Evolutionary conservation across 1,140 invertebrate species (phyloP).

Genomic region (Scylla paramamosain): DNA sequence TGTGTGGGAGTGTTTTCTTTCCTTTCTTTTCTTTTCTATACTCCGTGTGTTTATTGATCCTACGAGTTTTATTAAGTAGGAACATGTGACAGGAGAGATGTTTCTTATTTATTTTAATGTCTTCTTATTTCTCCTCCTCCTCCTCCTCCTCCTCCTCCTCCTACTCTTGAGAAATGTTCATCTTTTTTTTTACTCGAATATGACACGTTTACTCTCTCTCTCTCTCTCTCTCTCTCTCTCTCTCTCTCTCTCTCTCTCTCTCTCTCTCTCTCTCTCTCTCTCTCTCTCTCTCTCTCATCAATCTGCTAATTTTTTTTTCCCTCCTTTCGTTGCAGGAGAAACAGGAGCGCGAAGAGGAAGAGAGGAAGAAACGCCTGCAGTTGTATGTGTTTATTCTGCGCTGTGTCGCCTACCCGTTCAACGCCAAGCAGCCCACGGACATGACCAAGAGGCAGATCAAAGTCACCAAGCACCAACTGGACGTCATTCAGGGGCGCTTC

Average conservation of each 20-base stretch:
- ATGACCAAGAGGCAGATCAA: conserved; percentile 96
- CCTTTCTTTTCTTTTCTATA: too few species aligned
- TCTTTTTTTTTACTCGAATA: not conserved
- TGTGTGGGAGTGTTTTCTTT: too few species aligned
- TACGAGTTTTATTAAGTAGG: too few species aligned
- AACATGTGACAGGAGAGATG: too few species aligned
- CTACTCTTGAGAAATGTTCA: not conserved
- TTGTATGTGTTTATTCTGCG: conserved; percentile 99
- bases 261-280: conserved; percentile 58
- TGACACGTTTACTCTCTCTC: not conserved
- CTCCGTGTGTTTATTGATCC: too few species aligned
- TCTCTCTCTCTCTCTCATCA: conserved; percentile 16
- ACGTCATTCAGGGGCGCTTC: conserved; percentile 85
- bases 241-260: conserved; percentile 53
- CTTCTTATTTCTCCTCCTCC: too few species aligned
- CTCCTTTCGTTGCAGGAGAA: conserved; percentile 84
- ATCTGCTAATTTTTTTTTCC: too few species aligned
- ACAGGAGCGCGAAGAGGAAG: conserved; percentile 94
- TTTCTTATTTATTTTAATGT: too few species aligned
- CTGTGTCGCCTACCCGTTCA: conserved; percentile 99
- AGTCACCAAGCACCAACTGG: conserved; percentile 97
- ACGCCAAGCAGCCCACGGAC: conserved; percentile 99
- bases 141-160: too few species aligned
- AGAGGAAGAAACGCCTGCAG: conserved; percentile 94
- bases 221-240: conserved; percentile 6